Evolutionary conservation across 2,113 vertebrate species (phyloP), one percentile per base, ranked within the genome.

Genomic region (Pachyramphus minor): DNA sequence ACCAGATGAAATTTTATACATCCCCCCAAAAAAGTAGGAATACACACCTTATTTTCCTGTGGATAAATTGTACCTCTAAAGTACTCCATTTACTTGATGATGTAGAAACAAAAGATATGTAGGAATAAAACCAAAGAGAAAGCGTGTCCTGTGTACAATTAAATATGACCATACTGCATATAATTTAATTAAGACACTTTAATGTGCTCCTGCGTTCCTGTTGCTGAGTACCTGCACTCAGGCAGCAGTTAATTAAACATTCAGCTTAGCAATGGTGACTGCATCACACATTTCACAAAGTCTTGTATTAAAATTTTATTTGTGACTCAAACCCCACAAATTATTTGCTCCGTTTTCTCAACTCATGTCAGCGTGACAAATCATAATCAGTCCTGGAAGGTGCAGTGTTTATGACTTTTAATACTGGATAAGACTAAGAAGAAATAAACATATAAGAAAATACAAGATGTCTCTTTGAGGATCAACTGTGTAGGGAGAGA

Each of bases 211-310:
- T 68, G 55, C 25, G 37, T 73, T 92, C 74, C 73, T 68, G 84
- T 89, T 85, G 89, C 92, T 73, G 94, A 93, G 82, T 89, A 96
- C 93, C 93, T 91, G 76, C 58, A 80, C 73, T 85, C 25, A 96
- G 62, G 30, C 90, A 81, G 56, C 2, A 23, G 63, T 94, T 74
- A 60, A 69, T 91, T 90, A 91, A 92, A 94, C 55, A 91, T 69
- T 47, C 66, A 96, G 82, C 49, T 91, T 83, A 82, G 77, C 82
- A 83, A 62, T 79, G 52, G 78, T 66, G 67, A 89, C 79, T 68
- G 64, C 44, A 77, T 55, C 86, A 73, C 67, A 81, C 60, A 71
- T 45, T 83, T 88, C 72, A 92, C 71, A 84, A 81, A 22, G 56
- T 10, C 10, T 33, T 31, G 11, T 64, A 59, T 63, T 90, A 92